These are phyloP conservation scores for Stenodera caucasica DNA, from an alignment of 2,888 invertebrate genomes.

Conservation along the genomic window DNA sequence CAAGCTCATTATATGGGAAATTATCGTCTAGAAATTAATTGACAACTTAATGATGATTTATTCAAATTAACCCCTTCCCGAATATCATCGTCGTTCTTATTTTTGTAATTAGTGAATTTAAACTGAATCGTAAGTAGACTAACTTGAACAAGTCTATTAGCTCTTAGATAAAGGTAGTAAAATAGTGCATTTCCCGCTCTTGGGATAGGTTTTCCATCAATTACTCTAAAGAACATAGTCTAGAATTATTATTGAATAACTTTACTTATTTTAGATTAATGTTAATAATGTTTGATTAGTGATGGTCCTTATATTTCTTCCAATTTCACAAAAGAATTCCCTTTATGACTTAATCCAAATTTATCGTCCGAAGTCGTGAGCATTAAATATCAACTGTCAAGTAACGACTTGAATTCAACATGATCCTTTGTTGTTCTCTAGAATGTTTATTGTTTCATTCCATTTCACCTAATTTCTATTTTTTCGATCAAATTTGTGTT, in stretches of 20 bases:
- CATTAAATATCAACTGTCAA: conserved; percentile 4
- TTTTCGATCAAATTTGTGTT: no score
- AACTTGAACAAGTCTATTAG: no score
- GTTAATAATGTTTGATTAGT: no score
- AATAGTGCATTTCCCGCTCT: no score
- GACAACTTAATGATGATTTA: not conserved
- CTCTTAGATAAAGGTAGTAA: no score
- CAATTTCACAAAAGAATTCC: conserved; percentile 20
- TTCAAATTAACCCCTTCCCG: no score
- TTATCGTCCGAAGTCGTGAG: conserved; percentile 14
- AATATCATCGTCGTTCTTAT: no score
- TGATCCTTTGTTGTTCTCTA: not conserved
- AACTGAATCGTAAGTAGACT: no score
- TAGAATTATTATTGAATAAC: not conserved
- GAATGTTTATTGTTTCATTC: not conserved
- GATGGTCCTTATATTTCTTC: not conserved
- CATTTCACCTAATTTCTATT: no score
- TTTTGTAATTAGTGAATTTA: no score
- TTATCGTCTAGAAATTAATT: not conserved
- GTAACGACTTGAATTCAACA: conserved; percentile 6
- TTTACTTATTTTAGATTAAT: conserved; percentile 1
- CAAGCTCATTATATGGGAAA: not conserved
- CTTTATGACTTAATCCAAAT: conserved; percentile 24
- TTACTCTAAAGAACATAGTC: no score
- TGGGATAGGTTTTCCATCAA: no score